A percentile compares a stretch with the other conserved stretches of the same genome.
Evolutionary conservation across 2,113 vertebrate species (phyloP).

Genomic region (Telmatochromis brachygnathus): DNA sequence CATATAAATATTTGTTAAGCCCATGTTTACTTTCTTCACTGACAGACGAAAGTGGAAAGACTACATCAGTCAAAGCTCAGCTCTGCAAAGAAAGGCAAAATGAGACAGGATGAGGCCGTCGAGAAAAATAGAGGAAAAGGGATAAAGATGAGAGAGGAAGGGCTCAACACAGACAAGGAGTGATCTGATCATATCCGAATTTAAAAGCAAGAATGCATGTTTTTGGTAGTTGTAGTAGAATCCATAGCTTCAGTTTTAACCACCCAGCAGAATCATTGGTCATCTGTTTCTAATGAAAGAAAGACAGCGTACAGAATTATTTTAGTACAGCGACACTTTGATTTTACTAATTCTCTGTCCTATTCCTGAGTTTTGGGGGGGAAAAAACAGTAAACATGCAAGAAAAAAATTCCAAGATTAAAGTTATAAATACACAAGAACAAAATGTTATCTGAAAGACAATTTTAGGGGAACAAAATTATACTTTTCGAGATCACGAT

Average conservation of each 20-base stretch:
- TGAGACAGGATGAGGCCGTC: rapidly evolving
- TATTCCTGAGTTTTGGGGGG: rapidly evolving
- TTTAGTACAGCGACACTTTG: background rate
- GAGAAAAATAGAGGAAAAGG: background rate
- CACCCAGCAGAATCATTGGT: background rate
- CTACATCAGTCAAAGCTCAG: background rate
- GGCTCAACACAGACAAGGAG: background rate
- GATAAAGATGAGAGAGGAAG: background rate
- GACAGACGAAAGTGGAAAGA: background rate
- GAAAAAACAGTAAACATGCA: background rate
- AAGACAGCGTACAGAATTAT: background rate
- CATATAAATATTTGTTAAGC: background rate
- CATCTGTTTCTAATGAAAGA: background rate
- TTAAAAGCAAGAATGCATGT: background rate
- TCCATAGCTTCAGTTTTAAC: background rate
- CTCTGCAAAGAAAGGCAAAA: background rate
- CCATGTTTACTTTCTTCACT: background rate
- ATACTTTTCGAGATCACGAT: background rate
- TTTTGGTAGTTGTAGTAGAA: background rate
- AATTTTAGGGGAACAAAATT: background rate
- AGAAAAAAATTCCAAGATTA: background rate
- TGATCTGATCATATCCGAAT: background rate
- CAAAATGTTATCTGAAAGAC: background rate
- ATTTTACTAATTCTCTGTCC: background rate
- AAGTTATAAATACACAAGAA: background rate